Percentiles rank a stretch among this genome's conserved stretches.
These are phyloP conservation scores for Drosophila kohkoa DNA, from an alignment of 1,140 invertebrate species.

Conservation along the genomic window DNA sequence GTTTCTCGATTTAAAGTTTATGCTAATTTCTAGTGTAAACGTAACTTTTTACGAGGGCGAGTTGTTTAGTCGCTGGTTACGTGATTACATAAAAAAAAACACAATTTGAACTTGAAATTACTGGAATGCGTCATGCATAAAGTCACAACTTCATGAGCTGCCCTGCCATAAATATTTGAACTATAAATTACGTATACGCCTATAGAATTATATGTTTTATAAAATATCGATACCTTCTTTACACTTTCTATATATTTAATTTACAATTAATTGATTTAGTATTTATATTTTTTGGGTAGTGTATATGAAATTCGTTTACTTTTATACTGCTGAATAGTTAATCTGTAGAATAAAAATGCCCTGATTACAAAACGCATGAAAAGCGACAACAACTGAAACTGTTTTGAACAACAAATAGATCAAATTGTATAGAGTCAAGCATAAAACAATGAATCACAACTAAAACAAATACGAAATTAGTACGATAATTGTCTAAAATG, in stretches of 20 bases:
- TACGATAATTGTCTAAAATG: conserved; percentile 39
- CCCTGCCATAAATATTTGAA: conserved; percentile 9
- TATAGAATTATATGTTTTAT: not conserved
- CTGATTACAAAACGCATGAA: conserved; percentile 66
- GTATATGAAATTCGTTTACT: not conserved
- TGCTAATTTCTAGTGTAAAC: conserved; percentile 37
- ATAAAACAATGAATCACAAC: conserved; percentile 27
- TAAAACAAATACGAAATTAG: conserved; percentile 21
- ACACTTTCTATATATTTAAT: too few species aligned
- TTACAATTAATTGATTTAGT: too few species aligned
- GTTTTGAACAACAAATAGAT: conserved; percentile 34
- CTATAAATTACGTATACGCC: not conserved
- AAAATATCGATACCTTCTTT: too few species aligned
- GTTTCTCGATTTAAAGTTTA: conserved; percentile 17
- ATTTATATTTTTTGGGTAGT: too few species aligned
- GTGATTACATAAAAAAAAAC: conserved; percentile 76
- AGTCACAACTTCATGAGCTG: conserved; percentile 17
- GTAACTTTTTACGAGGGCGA: conserved; percentile 11
- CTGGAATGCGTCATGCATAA: conserved; percentile 67
- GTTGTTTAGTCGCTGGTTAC: conserved; percentile 55
- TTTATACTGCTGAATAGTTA: conserved; percentile 42
- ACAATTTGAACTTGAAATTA: conserved; percentile 72
- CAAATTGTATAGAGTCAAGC: conserved; percentile 51
- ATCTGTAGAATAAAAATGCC: conserved; percentile 66
- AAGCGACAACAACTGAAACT: conserved; percentile 40